phyloP scores from a whole-genome alignment of 1,140 invertebrate species.

The Hylaeus anthracinus region DNA sequence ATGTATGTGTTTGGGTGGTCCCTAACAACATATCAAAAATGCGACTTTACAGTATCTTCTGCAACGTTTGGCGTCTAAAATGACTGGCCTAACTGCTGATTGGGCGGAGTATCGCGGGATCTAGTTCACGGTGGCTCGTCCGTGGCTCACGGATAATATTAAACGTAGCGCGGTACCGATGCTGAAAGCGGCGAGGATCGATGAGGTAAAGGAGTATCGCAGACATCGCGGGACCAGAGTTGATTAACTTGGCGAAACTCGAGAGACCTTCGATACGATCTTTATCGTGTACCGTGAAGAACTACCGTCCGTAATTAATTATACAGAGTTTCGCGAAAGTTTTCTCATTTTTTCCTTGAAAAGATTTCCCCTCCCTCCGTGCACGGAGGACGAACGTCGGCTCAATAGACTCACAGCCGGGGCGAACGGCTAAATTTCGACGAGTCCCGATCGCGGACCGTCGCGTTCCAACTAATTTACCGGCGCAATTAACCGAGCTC shows the following conservation, averaged over 20 bases:
- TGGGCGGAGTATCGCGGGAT: conserved; percentile 39
- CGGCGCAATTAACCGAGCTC: conserved; percentile 1
- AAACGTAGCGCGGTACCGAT: conserved; percentile 22
- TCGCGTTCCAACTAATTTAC: conserved; percentile 25
- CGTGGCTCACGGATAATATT: conserved; percentile 27
- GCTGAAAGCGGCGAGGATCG: conserved; percentile 14
- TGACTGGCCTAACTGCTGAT: conserved; percentile 33
- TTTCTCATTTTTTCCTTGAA: conserved; percentile 36
- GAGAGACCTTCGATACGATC: conserved; percentile 43
- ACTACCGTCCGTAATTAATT: conserved; percentile 43
- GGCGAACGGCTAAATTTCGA: conserved; percentile 28
- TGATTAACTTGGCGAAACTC: conserved; percentile 37
- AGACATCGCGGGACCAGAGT: conserved; percentile 30
- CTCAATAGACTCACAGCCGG: conserved; percentile 19
- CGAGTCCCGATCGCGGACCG: conserved; percentile 9
- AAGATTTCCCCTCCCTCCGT: conserved; percentile 14
- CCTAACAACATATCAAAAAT: too few relatives aligned
- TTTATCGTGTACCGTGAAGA: conserved; percentile 40
- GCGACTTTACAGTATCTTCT: too few relatives aligned
- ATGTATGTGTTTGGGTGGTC: too few relatives aligned
- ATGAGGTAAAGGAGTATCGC: conserved; percentile 21
- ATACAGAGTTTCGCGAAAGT: conserved; percentile 39
- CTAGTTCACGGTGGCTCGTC: conserved; percentile 24
- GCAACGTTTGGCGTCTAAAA: too few relatives aligned
- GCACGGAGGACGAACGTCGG: conserved; percentile 14